Conservation (phyloP, 1,140 invertebrate species). For the Drosophila insularis region DNA sequence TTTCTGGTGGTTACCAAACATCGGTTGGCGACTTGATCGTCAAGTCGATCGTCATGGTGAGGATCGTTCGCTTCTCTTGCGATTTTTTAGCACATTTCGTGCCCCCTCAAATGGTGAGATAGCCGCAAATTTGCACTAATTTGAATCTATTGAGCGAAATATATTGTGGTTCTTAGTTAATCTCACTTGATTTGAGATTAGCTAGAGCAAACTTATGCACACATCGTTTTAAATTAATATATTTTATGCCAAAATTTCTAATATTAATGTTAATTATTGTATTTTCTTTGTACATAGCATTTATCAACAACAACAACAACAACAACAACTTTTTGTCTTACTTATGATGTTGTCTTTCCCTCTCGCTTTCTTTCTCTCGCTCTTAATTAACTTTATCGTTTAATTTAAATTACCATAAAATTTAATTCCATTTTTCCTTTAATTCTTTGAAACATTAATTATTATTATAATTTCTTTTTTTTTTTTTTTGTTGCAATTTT, state of each 20-base stretch:
- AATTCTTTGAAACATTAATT: not conserved
- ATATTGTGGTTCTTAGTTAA: conserved; percentile 14
- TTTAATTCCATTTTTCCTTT: conserved; percentile 4
- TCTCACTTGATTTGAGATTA: conserved; percentile 32
- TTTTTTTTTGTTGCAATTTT: conserved; percentile 62
- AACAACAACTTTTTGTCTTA: conserved; percentile 5
- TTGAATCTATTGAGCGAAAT: not conserved
- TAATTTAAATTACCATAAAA: conserved; percentile 15
- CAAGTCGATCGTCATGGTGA: conserved; percentile 46
- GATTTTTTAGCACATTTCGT: conserved; percentile 65
- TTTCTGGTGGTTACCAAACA: conserved; percentile 72
- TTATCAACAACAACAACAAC: conserved; percentile 21
- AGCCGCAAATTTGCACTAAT: conserved; percentile 16
- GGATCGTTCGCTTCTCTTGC: conserved; percentile 65
- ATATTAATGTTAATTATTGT: conserved; percentile 7
- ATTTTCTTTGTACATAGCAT: conserved; percentile 44
- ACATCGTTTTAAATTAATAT: conserved; percentile 6
- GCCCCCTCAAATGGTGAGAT: conserved; percentile 10
- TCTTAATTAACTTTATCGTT: not conserved
- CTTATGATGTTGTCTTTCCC: not conserved
- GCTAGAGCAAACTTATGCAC: conserved; percentile 24
- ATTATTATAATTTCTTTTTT: conserved; percentile 17
- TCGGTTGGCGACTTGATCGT: conserved; percentile 70
- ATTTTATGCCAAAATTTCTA: conserved; percentile 29
- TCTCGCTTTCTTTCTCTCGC: not conserved